Base-by-base conservation (phyloP, 2,888 invertebrate species). In the Colletes collaris region DNA sequence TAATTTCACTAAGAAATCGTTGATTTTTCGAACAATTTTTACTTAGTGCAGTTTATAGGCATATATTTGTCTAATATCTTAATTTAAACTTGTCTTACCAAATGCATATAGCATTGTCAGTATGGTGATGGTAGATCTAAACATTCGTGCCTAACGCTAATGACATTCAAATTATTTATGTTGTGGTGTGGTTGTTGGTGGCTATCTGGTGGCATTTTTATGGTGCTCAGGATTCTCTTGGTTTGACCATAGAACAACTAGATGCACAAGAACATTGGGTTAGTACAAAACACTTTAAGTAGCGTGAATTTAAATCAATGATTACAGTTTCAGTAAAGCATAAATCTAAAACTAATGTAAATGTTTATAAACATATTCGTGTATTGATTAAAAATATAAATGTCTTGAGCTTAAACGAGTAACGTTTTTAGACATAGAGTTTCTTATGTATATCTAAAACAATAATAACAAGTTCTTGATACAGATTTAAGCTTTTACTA, bases 161-260 rank as follows among this genome's bases (percentile, higher is more conserved):
- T 76, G 49, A 73, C 44, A 76, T 76, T 76, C 52, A 75, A 80
- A 71, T 85, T 50, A 85, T 87, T 90, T 81, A 88, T 85, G 80
- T 87, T 89, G 74, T 85, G 77, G 79, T 89, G 85, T 88, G 88
- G 79, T 89, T 90, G 84, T 87, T 86, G 88, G 88, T 89, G 88
- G 85, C 87, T 89, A 84, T 90, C 81, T 83, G 86, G 87, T 89
- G 87, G 89, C 80, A 84, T 85, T 83, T 86, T 87, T 82, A 82
- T 87, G 89, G 84, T 89, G 88, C 87, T 90, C 88, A 92, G 92
- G 92, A 92, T 87, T 92, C 92, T 89, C 83, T 92, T 90, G 92
- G 91, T 89, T 91, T 92, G 89, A 89, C 90, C 86, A 85, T 92
- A 90, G 91, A 92, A 86, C 92, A 91, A 87, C 92, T 92, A 90